Base-by-base conservation (phyloP, 2,797 vertebrate species). In the Cryptoprocta ferox region DNA sequence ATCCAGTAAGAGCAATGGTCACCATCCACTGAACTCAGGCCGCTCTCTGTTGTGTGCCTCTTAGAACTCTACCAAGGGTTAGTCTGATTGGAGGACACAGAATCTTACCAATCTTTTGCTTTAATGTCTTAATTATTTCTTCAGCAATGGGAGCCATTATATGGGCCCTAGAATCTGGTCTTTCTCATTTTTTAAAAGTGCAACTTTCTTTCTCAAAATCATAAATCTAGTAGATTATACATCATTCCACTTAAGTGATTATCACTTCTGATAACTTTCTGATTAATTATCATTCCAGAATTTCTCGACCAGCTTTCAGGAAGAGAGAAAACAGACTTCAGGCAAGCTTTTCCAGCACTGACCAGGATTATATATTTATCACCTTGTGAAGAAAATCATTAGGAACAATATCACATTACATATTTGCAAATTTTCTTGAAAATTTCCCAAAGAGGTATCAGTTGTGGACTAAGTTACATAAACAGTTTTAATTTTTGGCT, bases 401-500 rank as follows among this genome's bases (percentile, higher is more conserved):
- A 87, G 75, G 13, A 91, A 88, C 37, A 89, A 28, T 9, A 39
- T 48, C 61, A 65, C 30, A 39, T 80, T 89, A 80, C n/a, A 10
- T 93, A 48, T 92, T 87, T 92, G 14, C 24, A 78, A 80, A 28
- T 95, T 93, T 73, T 76, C 61, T 85, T 82, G 37, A 91, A 92
- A 86, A 76, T 71, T 71, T 76, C 50, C 76, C 66, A 82, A 89
- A 61, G 21, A 56, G 39, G 10, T 81, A 50, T 68, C 28, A 59
- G 30, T 39, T 84, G 37, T 66, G 66, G 24, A 45, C 75, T 93
- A 84, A 84, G 59, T 93, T 82, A 71, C 32, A 56, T 39, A 39
- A 92, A 73, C 26, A 30, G 32, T 84, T 94, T 97, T 95, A 65
- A 37, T 76, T 92, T 93, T 90, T 48, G 30, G n/a, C 42, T 88